Base-by-base conservation (phyloP, 2,113 vertebrate species). In the Euleptes europaea region DNA sequence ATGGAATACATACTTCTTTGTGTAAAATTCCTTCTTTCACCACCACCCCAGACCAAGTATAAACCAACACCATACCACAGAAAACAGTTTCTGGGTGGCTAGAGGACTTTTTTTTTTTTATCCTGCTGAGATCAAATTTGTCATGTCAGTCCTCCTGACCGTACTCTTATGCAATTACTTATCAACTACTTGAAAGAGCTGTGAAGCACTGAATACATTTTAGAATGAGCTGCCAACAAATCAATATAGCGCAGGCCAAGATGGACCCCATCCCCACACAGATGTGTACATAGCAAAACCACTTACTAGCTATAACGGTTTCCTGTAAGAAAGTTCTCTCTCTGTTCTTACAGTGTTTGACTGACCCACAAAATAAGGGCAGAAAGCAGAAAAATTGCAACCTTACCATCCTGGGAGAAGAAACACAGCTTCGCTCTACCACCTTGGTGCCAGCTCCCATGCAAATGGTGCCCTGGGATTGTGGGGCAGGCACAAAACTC, bases 361-460 rank as follows among this genome's bases (percentile, higher is more conserved):
- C 14, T 26, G 10, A 26, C 12, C 15, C 19, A 31, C 3, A 81
- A 74, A 40, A 54, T 9, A 49, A 49, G 26, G 26, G 21, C 26
- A 17, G 23, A 54, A 69, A 51, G 49, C 23, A 44, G 28, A 19
- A 19, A 28, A 33, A 33, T 1, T 1, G 3, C 28, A 19, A 14
- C 33, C 75, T 79, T 78, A 87, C 86, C 86, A 87, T 87, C 12
- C 7, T 78, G 86, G 54, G 57, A 23, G 9, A 17, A 38, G 5
- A 17, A 38, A 40, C 8, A 3, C 8, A 57, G 44, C 13, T 38
- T 19, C n/a, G 1, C 54, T 15, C 74, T 51, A 57, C 44, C 13
- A 8, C n/a, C 42, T 38, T 12, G 11, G 33, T 54, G 47, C 38
- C 49, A 4, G 38, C 7, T 44, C 35, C 3, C 4, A 79, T 47